Percentiles rank a stretch among this genome's conserved stretches.
phyloP scores from a whole-genome alignment of 2,113 vertebrate genomes.

The Carollia perspicillata region DNA sequence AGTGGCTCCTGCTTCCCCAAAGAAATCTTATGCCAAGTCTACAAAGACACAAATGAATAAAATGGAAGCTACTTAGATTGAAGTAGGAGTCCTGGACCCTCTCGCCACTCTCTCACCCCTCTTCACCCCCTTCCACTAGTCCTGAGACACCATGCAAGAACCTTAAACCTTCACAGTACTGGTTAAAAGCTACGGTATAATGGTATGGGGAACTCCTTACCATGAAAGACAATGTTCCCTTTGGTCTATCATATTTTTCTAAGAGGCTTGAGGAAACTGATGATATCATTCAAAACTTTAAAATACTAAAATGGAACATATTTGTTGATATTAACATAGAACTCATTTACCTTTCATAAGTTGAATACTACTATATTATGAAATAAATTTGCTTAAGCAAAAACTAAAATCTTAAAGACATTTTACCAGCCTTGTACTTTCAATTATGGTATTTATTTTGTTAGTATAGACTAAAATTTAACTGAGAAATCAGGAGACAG shows the following conservation, averaged over 20 bases:
- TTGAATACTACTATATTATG: background rate
- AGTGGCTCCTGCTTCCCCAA: background rate
- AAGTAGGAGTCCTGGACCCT: background rate
- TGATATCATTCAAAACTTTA: background rate
- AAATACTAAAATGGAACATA: slow-evolving; percentile 11
- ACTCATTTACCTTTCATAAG: background rate
- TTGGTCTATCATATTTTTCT: background rate
- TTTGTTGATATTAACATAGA: background rate
- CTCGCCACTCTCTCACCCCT: background rate
- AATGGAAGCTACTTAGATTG: background rate
- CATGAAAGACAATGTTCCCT: background rate
- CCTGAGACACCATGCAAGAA: background rate
- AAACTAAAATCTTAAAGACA: background rate
- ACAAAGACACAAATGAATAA: background rate
- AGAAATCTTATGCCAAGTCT: background rate
- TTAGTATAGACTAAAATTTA: background rate
- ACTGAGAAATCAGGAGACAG: background rate
- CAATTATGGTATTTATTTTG: background rate
- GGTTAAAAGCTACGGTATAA: background rate
- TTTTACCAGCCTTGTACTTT: background rate
- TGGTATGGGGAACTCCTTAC: background rate
- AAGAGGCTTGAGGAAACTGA: background rate
- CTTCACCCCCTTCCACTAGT: background rate
- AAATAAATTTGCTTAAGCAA: background rate
- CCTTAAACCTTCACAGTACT: background rate